Percentiles rank a stretch among this genome's conserved stretches.
phyloP scores from a whole-genome alignment of 2,113 vertebrate species.

The Misgurnus mizolepis region DNA sequence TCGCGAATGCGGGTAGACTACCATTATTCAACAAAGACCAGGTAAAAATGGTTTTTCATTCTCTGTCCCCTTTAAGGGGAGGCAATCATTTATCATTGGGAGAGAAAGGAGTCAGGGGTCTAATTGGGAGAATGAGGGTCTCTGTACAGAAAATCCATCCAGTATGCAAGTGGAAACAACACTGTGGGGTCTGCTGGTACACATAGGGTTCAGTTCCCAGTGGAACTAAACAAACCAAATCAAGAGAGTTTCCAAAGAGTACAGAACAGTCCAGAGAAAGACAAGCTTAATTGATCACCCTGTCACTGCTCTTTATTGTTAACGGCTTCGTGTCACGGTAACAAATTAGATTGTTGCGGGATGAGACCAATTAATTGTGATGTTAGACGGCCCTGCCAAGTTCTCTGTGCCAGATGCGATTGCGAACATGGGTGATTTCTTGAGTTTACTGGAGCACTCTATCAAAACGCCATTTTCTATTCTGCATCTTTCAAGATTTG shows the following conservation, averaged over 20 bases:
- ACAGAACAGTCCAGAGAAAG: constrained; percentile 24
- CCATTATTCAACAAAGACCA: no score
- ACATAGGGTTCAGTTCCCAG: constrained; percentile 3
- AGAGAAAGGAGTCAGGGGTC: constrained; percentile 20
- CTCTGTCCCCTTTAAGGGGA: neutral
- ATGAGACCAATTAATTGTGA: constrained; percentile 64
- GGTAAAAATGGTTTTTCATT: no score
- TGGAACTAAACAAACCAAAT: constrained; percentile 6
- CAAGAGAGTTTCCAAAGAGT: constrained; percentile 27
- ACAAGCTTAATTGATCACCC: constrained; percentile 62
- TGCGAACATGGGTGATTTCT: constrained; percentile 28
- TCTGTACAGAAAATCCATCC: neutral
- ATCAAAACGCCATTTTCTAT: constrained; percentile 43
- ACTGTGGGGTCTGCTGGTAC: neutral
- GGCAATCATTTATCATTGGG: constrained; percentile 36
- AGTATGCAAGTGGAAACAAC: constrained; percentile 5
- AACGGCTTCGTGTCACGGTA: constrained; percentile 66
- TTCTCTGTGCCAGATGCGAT: constrained; percentile 39
- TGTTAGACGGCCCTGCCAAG: constrained; percentile 41
- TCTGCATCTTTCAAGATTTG: constrained; percentile 21
- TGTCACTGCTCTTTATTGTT: constrained; percentile 63
- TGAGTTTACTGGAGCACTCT: constrained; percentile 44
- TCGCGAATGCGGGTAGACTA: no score
- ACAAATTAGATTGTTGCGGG: constrained; percentile 63
- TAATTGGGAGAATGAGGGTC: constrained; percentile 5